Percentiles rank a stretch among this genome's conserved stretches.
phyloP scores from a whole-genome alignment of 2,888 invertebrate species.

The Sinohyriopsis cumingii region DNA sequence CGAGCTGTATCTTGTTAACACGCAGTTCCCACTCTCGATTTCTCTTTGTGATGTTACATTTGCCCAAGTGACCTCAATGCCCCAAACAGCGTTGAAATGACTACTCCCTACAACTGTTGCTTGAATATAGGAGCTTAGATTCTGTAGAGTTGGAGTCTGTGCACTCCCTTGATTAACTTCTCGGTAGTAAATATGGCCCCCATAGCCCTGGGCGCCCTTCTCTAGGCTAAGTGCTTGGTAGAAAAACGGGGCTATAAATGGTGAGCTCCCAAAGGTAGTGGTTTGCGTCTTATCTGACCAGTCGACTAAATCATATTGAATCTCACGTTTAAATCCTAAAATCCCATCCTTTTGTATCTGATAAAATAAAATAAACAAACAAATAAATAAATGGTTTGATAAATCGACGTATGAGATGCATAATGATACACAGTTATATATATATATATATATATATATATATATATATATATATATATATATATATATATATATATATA shows the following conservation, averaged over 20 bases:
- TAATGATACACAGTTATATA: too few species aligned
- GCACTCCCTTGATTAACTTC: constrained; percentile 1
- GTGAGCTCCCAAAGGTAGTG: constrained; percentile 31
- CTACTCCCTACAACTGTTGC: constrained; percentile 91
- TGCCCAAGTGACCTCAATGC: constrained; percentile 93
- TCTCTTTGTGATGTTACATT: constrained; percentile 81
- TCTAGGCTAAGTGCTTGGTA: constrained; percentile 28
- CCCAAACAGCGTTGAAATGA: constrained; percentile 92
- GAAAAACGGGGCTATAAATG: constrained; percentile 55
- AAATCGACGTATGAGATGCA: too few species aligned
- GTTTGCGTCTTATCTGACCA: constrained; percentile 30
- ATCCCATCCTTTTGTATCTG: constrained; percentile 51
- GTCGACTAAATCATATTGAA: constrained; percentile 13
- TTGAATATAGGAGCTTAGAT: constrained; percentile 35
- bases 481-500: too few species aligned
- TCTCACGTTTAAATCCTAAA: constrained; percentile 26
- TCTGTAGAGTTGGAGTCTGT: constrained; percentile 8
- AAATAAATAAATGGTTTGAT: too few species aligned
- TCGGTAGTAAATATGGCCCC: constrained; percentile 18
- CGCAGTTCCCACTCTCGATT: constrained; percentile 1
- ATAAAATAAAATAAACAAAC: too few species aligned
- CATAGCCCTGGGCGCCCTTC: constrained; percentile 1
- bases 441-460: too few species aligned
- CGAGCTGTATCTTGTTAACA: too few species aligned
- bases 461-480: too few species aligned